phyloP scores from a whole-genome alignment of 2,888 invertebrate species.

The Petrolisthes manimaculis region DNA sequence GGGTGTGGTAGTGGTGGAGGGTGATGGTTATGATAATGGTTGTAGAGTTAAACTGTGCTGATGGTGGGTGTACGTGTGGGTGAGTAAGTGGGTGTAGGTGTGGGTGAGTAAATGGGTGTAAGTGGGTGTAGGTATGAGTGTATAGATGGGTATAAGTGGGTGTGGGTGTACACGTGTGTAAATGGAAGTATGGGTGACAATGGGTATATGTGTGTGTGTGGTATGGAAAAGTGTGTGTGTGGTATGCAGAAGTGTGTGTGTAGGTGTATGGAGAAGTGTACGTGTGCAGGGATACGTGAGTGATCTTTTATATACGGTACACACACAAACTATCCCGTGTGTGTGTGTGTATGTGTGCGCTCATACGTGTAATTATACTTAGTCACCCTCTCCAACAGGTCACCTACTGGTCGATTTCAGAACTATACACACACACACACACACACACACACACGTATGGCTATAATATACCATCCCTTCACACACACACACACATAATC shows the following conservation, averaged over 20 bases:
- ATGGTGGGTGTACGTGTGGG: neutral
- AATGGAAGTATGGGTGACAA: neutral
- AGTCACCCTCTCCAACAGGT: too few species aligned
- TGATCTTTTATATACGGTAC: too few species aligned
- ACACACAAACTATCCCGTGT: neutral
- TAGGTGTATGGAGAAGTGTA: too few species aligned
- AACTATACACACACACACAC: constrained; percentile 2
- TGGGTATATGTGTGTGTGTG: neutral
- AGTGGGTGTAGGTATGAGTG: too few species aligned
- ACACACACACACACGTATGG: neutral
- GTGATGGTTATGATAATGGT: too few species aligned
- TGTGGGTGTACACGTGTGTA: neutral
- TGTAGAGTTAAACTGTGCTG: too few species aligned
- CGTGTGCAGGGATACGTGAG: too few species aligned
- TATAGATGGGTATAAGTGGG: neutral
- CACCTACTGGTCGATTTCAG: neutral
- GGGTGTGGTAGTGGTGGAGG: too few species aligned
- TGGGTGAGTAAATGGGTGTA: too few species aligned
- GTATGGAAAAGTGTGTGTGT: neutral
- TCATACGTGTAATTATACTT: neutral
- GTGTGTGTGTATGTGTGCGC: constrained; percentile 10
- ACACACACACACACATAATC: neutral
- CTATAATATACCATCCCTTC: too few species aligned
- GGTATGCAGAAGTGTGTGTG: neutral
- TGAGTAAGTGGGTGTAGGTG: neutral